Percentiles rank a stretch among this genome's conserved stretches.
phyloP scores from a whole-genome alignment of 2,113 vertebrate genomes.

The Ceyx melanurus region DNA sequence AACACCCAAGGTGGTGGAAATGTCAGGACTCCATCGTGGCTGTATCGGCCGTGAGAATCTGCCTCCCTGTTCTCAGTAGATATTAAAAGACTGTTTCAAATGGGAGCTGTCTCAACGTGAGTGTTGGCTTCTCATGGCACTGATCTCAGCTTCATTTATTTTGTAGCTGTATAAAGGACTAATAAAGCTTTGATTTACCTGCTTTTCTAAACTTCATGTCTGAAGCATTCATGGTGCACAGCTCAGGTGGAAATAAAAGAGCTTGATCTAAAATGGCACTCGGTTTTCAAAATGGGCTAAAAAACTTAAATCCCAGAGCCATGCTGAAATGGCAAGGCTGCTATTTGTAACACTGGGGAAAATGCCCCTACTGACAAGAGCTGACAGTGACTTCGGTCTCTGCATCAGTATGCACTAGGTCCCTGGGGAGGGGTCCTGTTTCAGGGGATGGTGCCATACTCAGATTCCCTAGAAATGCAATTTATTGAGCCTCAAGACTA shows the following conservation, averaged over 20 bases:
- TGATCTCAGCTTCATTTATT: background rate
- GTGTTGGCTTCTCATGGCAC: background rate
- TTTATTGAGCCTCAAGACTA: background rate
- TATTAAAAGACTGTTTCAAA: background rate
- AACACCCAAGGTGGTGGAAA: background rate
- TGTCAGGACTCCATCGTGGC: background rate
- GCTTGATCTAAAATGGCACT: background rate
- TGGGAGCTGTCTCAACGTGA: background rate
- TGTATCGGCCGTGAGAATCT: background rate
- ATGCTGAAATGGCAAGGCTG: background rate
- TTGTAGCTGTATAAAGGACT: background rate
- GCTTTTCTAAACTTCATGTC: background rate
- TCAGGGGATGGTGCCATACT: rapidly evolving
- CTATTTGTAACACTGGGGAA: rapidly evolving
- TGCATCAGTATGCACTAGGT: rapidly evolving
- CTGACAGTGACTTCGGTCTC: rapidly evolving
- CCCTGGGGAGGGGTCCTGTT: background rate
- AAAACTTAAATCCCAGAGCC: background rate
- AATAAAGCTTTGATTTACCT: background rate
- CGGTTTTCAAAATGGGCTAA: background rate
- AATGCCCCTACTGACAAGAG: background rate
- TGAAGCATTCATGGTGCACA: background rate
- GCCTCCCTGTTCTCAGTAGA: background rate
- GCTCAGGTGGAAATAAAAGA: background rate
- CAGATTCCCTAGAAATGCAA: background rate